These are phyloP conservation scores for Bucco capensis DNA, from an alignment of 2,113 vertebrate genomes.

Conservation along the genomic window DNA sequence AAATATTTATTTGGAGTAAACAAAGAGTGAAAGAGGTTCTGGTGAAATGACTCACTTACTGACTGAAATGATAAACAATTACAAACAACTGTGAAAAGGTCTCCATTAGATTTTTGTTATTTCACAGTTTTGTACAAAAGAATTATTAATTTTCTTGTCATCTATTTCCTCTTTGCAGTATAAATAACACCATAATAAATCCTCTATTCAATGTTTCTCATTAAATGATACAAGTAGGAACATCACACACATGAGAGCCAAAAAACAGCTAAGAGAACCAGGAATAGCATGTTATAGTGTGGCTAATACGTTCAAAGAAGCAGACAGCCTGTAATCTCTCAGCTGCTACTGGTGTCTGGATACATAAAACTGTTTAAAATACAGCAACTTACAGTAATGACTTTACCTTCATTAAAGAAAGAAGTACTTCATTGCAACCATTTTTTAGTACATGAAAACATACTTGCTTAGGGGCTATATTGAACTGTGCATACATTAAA, in stretches of 20 bases:
- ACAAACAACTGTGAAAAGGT: neutral
- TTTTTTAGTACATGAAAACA: neutral
- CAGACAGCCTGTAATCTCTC: neutral
- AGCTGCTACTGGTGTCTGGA: neutral
- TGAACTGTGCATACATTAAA: neutral
- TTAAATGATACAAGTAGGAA: neutral
- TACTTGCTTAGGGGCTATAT: neutral
- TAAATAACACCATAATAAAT: neutral
- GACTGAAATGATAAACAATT: neutral
- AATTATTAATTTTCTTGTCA: conserved; percentile 11
- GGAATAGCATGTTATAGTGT: neutral
- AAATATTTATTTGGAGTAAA: conserved; percentile 30
- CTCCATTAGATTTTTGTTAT: neutral
- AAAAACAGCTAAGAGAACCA: neutral
- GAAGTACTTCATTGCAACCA: neutral
- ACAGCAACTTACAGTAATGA: neutral
- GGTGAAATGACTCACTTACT: neutral
- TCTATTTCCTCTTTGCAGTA: conserved; percentile 7
- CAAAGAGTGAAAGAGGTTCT: neutral
- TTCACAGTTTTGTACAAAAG: neutral
- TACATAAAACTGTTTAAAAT: neutral
- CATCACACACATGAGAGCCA: neutral
- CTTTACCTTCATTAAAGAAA: neutral
- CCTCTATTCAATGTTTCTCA: neutral
- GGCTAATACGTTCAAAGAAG: neutral